A percentile compares a stretch with the other conserved stretches of the same genome.
These are phyloP conservation scores for Pseudopodoces humilis DNA, from an alignment of 2,113 vertebrate genomes.

Conservation along the genomic window DNA sequence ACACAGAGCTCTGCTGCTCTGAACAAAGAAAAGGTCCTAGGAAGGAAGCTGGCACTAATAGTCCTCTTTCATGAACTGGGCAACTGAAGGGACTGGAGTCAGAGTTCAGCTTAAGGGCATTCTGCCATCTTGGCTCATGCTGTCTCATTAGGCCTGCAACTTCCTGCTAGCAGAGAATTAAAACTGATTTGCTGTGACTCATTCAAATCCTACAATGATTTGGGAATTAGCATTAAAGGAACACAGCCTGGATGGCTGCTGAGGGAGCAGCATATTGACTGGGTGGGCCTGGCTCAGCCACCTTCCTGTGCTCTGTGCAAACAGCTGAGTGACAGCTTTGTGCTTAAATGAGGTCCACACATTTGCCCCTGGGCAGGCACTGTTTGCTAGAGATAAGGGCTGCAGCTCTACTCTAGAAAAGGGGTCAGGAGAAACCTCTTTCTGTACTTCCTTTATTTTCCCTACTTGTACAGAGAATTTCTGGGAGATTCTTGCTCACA, in stretches of 20 bases:
- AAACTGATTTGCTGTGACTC: conserved; percentile 33
- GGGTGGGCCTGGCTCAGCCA: background rate
- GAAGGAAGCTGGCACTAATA: background rate
- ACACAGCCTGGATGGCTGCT: background rate
- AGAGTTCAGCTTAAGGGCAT: background rate
- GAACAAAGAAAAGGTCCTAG: background rate
- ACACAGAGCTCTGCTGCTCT: background rate
- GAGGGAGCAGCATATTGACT: background rate
- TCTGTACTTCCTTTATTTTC: background rate
- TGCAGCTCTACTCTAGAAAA: background rate
- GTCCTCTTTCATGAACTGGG: background rate
- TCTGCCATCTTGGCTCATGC: conserved; percentile 17
- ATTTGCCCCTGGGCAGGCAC: background rate
- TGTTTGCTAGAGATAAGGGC: background rate
- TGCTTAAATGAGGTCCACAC: background rate
- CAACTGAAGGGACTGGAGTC: background rate
- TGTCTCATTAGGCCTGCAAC: conserved; percentile 6
- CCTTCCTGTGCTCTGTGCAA: background rate
- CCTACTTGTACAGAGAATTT: background rate
- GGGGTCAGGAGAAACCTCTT: background rate
- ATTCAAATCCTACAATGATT: conserved; percentile 15
- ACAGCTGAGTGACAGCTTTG: background rate
- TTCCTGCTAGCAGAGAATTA: conserved; percentile 27
- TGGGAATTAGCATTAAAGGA: conserved; percentile 9
- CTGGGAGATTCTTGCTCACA: background rate